These are phyloP conservation scores for Eospalax fontanierii DNA, from an alignment of 2,797 vertebrate species.

Conservation along the genomic window DNA sequence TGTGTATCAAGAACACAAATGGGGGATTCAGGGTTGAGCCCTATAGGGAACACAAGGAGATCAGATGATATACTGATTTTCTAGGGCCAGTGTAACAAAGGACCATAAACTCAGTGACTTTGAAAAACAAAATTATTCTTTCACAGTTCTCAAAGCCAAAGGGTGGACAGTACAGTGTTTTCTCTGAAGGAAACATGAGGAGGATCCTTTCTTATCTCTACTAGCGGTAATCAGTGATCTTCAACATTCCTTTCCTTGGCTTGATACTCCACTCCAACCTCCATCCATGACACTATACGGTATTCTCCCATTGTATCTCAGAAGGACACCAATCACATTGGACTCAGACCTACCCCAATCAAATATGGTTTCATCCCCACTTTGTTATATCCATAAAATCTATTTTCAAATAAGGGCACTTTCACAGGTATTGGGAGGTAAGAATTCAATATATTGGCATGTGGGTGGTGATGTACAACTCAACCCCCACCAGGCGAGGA, in stretches of 20 bases:
- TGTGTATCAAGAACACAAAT: background rate
- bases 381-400: background rate
- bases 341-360: background rate
- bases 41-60: background rate
- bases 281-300: background rate
- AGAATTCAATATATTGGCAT: background rate
- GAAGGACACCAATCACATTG: background rate
- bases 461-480: background rate
- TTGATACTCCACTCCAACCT: background rate
- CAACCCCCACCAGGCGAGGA: background rate
- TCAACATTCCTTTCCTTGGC: background rate
- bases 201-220: background rate
- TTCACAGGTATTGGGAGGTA: background rate
- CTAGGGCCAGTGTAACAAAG: background rate
- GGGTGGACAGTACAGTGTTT: background rate
- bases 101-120: background rate
- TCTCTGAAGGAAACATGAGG: background rate
- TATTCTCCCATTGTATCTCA: background rate
- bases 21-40: background rate
- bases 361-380: background rate
- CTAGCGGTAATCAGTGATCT: background rate
- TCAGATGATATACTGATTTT: background rate
- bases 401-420: slow-evolving; percentile 5
- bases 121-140: background rate
- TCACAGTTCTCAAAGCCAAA: background rate